phyloP scores from a whole-genome alignment of 2,888 invertebrate species.

The Nasonovia ribisnigri region DNA sequence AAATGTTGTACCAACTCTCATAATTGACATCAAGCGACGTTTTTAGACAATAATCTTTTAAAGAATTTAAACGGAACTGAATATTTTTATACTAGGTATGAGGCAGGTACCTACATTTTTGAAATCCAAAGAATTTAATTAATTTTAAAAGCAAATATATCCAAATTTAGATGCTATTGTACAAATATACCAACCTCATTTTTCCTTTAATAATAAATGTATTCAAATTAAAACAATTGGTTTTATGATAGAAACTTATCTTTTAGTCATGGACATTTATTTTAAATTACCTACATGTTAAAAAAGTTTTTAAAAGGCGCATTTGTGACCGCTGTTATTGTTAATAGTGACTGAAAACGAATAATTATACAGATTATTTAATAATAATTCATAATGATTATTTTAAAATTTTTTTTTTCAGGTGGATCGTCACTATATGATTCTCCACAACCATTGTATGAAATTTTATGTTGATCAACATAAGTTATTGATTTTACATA shows the following conservation, averaged over 20 bases:
- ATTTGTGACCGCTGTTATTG: not conserved
- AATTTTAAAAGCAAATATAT: too few species aligned
- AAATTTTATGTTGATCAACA: slow-evolving; percentile 31
- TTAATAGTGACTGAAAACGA: not conserved
- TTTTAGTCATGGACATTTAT: not conserved
- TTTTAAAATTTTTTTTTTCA: slow-evolving; percentile 28
- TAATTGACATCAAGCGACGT: not conserved
- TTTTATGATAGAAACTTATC: too few species aligned
- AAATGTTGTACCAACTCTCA: not conserved
- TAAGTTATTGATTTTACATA: not conserved
- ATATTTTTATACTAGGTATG: too few species aligned
- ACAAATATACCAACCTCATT: too few species aligned
- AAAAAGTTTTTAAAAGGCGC: not conserved
- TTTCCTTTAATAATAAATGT: too few species aligned
- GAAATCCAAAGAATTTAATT: too few species aligned
- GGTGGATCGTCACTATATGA: slow-evolving; percentile 48
- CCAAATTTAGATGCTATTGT: too few species aligned
- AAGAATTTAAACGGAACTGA: too few species aligned
- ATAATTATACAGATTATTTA: not conserved
- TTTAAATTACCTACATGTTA: not conserved
- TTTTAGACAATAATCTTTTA: not conserved
- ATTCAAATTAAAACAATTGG: too few species aligned
- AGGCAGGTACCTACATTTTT: too few species aligned
- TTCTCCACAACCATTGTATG: slow-evolving; percentile 56
- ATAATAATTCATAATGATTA: not conserved